Conservation (phyloP, 1,140 invertebrate genomes). For the Conopomorpha cramerella region DNA sequence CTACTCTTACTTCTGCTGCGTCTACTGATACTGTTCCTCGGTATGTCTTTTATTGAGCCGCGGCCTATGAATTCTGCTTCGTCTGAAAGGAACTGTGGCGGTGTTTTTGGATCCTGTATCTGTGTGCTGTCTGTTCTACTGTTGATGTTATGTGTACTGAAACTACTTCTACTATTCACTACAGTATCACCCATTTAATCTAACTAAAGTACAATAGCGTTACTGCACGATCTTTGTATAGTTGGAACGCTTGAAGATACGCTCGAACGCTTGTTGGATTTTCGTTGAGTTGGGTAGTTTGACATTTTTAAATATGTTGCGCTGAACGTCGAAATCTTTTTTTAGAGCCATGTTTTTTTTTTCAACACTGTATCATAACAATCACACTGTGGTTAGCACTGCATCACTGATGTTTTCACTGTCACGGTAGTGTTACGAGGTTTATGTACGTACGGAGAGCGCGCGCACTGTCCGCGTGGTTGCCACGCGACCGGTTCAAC, state of each 20-base stretch:
- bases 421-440: too few species aligned
- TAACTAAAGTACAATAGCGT: slow-evolving; percentile 7
- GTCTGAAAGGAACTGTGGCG: slow-evolving; percentile 33
- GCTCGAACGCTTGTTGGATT: slow-evolving; percentile 43
- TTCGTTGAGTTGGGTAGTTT: slow-evolving; percentile 41
- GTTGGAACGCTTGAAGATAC: slow-evolving; percentile 45
- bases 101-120: slow-evolving; percentile 21
- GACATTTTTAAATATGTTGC: slow-evolving; percentile 46
- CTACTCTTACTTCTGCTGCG: slow-evolving; percentile 34
- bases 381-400: slow-evolving; percentile 21
- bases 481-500: slow-evolving; percentile 34
- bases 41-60: slow-evolving; percentile 21
- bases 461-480: slow-evolving; percentile 13
- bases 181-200: slow-evolving; percentile 47
- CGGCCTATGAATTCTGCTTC: slow-evolving; percentile 40
- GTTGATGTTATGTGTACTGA: slow-evolving; percentile 12
- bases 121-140: slow-evolving; percentile 17
- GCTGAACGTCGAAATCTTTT: slow-evolving; percentile 46
- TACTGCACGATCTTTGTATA: slow-evolving; percentile 51
- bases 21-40: slow-evolving; percentile 16
- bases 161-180: slow-evolving; percentile 40
- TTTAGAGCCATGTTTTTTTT: slow-evolving; percentile 38
- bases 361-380: background rate
- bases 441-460: too few species aligned
- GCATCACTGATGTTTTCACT: slow-evolving; percentile 11